Percentiles rank a stretch among this genome's conserved stretches.
Conservation (phyloP, 1,140 invertebrate genomes). For the Drosophila sproati region DNA sequence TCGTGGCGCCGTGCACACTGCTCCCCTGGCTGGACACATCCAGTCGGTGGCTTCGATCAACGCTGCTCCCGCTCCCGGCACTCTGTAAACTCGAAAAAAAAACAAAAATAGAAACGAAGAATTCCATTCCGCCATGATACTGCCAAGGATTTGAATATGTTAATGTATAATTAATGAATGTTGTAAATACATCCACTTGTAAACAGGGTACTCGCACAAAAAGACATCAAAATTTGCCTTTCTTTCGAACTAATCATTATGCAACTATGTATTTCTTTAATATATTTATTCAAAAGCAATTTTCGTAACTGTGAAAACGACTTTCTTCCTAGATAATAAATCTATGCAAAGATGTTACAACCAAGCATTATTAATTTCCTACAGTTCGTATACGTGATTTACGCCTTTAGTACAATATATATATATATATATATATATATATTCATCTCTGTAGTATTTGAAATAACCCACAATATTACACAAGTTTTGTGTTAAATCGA, state of each 20-base stretch:
- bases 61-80: constrained; percentile 85
- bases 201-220: constrained; percentile 75
- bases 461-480: not conserved
- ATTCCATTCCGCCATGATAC: constrained; percentile 40
- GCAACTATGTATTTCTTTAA: constrained; percentile 1
- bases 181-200: constrained; percentile 66
- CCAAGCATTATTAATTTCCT: not conserved
- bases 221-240: constrained; percentile 63
- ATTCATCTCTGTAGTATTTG: not conserved
- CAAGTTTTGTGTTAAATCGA: constrained; percentile 10
- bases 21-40: constrained; percentile 85
- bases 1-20: constrained; percentile 85
- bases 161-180: constrained; percentile 14
- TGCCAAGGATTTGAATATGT: constrained; percentile 40
- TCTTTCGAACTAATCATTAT: constrained; percentile 29
- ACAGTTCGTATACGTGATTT: no score
- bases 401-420: no score
- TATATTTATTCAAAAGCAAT: constrained; percentile 52
- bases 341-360: constrained; percentile 26
- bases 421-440: no score
- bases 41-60: constrained; percentile 83
- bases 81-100: constrained; percentile 67
- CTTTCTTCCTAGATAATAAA: constrained; percentile 48
- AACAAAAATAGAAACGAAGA: not conserved
- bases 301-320: constrained; percentile 38